Conservation (phyloP, 2,113 vertebrate genomes). For the Toxotes jaculatrix region DNA sequence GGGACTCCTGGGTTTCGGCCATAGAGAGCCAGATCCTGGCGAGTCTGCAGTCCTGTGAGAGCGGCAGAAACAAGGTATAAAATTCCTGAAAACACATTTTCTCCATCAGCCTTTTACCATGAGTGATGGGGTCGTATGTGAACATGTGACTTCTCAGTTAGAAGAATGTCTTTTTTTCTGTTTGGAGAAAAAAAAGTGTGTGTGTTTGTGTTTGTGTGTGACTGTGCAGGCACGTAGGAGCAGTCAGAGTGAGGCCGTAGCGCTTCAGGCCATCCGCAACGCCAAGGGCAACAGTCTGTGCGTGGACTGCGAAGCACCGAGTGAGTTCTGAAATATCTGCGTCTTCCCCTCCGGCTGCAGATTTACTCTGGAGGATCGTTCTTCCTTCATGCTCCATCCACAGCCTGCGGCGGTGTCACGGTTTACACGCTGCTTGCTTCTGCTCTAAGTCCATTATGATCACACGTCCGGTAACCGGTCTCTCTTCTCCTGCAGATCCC, state of each 20-base stretch:
- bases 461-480: background rate
- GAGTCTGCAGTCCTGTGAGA: conserved; percentile 96
- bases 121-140: no score
- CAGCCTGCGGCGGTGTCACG: background rate
- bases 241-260: conserved; percentile 96
- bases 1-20: conserved; percentile 95
- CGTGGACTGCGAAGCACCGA: conserved; percentile 93
- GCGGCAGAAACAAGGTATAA: conserved; percentile 93
- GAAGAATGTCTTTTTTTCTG: no score
- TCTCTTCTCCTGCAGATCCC: conserved; percentile 84
- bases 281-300: conserved; percentile 94
- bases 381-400: background rate
- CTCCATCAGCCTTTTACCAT: background rate
- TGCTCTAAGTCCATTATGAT: background rate
- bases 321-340: conserved; percentile 82
- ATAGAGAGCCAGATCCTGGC: conserved; percentile 98
- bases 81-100: background rate
- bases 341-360: background rate
- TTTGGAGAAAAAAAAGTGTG: background rate
- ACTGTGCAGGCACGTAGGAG: conserved; percentile 88
- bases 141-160: no score
- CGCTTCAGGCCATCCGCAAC: conserved; percentile 94
- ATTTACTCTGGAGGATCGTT: background rate
- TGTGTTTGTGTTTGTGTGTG: conserved; percentile 21
- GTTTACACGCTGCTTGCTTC: background rate